Conservation (phyloP, 1,140 invertebrate species). For the Lepidurus packardi region DNA sequence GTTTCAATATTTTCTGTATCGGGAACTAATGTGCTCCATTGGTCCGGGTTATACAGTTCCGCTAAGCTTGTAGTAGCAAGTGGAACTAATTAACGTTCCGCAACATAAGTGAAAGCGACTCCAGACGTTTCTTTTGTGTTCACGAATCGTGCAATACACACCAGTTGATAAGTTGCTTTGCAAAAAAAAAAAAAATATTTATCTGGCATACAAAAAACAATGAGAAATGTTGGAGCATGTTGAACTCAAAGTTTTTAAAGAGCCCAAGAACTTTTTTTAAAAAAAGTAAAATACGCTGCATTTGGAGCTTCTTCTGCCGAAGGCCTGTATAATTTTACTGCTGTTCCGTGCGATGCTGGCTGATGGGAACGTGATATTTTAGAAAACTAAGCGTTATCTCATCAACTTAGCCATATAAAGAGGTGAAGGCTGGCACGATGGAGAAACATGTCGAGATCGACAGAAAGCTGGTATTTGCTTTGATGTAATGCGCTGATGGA, state of each 20-base stretch:
- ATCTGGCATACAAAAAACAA: too few species aligned
- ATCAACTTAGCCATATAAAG: neutral
- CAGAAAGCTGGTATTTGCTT: neutral
- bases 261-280: neutral
- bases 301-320: neutral
- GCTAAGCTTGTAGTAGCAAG: neutral
- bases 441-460: neutral
- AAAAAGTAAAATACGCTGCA: neutral
- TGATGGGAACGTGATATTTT: conserved; percentile 1
- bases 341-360: neutral
- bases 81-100: neutral
- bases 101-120: conserved; percentile 1
- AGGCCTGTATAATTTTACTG: neutral
- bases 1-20: too few species aligned
- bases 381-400: neutral
- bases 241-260: neutral
- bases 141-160: neutral
- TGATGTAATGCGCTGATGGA: neutral
- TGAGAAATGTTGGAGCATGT: too few species aligned
- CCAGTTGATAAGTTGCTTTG: too few species aligned
- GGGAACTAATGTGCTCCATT: too few species aligned
- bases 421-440: conserved; percentile 11
- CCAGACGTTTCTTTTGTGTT: neutral
- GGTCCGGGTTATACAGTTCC: too few species aligned
- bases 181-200: too few species aligned